Evolutionary conservation across 2,888 invertebrate species (phyloP).

Genomic region (Athrips mouffetella): DNA sequence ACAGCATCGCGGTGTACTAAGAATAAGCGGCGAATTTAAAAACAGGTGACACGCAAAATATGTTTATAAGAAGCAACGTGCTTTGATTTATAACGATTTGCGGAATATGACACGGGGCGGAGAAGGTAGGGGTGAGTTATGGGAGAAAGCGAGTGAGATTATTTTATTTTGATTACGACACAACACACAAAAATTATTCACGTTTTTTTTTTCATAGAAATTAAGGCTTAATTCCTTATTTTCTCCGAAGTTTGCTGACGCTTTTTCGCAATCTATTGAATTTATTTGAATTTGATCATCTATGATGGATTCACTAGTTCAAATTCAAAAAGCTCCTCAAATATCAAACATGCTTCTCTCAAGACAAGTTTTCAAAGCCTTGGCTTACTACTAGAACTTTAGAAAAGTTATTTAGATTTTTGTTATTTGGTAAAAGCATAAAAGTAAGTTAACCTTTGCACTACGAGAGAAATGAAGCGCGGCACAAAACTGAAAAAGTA

Average conservation of each 20-base stretch:
- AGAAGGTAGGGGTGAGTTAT: slow-evolving; percentile 17
- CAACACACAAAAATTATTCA: not conserved
- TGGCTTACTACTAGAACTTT: not conserved
- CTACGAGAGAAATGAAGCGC: slow-evolving; percentile 34
- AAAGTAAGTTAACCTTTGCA: slow-evolving; percentile 26
- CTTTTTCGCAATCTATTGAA: no score
- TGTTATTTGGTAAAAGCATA: no score
- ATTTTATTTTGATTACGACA: not conserved
- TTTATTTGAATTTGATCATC: not conserved
- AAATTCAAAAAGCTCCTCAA: no score
- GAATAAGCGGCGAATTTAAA: slow-evolving; percentile 56
- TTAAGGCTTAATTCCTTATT: not conserved
- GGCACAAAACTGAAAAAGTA: slow-evolving; percentile 60
- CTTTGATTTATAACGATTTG: slow-evolving; percentile 67
- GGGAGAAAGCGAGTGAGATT: slow-evolving; percentile 16
- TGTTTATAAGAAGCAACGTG: slow-evolving; percentile 71
- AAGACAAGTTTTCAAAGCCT: not conserved
- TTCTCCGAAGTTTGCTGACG: no score
- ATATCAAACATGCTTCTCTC: not conserved
- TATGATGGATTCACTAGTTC: no score
- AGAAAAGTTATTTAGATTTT: no score
- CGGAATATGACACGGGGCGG: slow-evolving; percentile 40
- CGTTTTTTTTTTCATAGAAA: not conserved
- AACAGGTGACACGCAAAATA: slow-evolving; percentile 64
- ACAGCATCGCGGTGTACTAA: slow-evolving; percentile 5